phyloP scores from a whole-genome alignment of 2,113 vertebrate species.

The Indicator indicator region DNA sequence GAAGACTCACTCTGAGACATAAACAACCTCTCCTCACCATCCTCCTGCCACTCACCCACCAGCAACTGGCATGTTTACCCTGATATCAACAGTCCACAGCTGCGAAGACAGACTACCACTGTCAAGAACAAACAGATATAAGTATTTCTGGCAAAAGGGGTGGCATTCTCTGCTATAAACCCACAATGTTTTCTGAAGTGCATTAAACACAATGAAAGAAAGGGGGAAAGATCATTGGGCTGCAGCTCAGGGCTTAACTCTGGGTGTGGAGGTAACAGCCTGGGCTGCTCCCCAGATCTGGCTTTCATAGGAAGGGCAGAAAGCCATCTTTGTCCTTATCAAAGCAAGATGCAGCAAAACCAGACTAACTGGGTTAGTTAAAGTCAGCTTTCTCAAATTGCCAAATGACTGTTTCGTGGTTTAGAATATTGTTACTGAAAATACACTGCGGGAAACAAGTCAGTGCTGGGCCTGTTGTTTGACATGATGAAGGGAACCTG shows the following conservation, averaged over 20 bases:
- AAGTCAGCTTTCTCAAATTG: not conserved
- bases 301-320: not conserved
- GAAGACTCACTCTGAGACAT: fast-evolving
- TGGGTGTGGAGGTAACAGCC: not conserved
- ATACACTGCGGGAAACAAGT: not conserved
- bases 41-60: not conserved
- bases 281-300: fast-evolving
- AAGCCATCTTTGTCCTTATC: not conserved
- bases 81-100: not conserved
- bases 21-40: not conserved
- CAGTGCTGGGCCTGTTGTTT: fast-evolving
- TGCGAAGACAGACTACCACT: not conserved
- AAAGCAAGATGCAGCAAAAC: not conserved
- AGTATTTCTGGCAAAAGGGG: not conserved
- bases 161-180: not conserved
- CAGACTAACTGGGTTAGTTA: not conserved
- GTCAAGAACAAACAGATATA: not conserved
- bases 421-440: not conserved
- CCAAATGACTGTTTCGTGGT: not conserved
- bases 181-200: not conserved
- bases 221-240: not conserved
- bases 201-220: not conserved
- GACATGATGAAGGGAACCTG: not conserved
- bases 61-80: fast-evolving
- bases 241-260: not conserved